Conservation (phyloP, 1,140 invertebrate species). For the Gonatopus flavifemur region DNA sequence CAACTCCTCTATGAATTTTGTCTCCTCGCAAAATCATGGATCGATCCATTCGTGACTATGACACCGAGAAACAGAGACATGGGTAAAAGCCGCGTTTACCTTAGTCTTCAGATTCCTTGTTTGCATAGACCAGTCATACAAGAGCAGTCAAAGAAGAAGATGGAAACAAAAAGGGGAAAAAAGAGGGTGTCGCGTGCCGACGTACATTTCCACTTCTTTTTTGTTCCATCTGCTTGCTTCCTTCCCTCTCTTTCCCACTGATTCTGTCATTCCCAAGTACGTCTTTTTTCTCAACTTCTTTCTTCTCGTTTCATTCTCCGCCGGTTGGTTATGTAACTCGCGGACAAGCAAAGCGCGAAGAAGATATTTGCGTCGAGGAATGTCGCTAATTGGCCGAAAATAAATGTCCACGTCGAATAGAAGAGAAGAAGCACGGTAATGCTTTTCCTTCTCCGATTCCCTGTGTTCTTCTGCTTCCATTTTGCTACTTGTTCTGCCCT, state of each 20-base stretch:
- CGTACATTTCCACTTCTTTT: background rate
- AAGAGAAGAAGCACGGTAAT: conserved; percentile 22
- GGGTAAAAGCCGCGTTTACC: too few relatives aligned
- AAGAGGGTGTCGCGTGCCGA: conserved; percentile 28
- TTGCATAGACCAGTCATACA: too few relatives aligned
- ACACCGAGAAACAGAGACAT: too few relatives aligned
- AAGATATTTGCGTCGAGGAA: conserved; percentile 45
- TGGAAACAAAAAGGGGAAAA: too few relatives aligned
- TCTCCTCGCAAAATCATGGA: too few relatives aligned
- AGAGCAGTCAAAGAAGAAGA: too few relatives aligned
- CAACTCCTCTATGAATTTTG: too few relatives aligned
- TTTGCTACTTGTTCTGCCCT: background rate
- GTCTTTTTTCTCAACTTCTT: too few relatives aligned
- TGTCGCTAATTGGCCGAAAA: conserved; percentile 52
- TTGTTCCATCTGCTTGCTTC: conserved; percentile 2
- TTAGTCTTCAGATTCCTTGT: too few relatives aligned
- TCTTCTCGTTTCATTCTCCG: conserved; percentile 36
- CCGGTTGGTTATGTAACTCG: conserved; percentile 44
- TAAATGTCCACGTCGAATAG: conserved; percentile 42
- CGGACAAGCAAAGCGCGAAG: conserved; percentile 27
- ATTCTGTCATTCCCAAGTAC: too few relatives aligned
- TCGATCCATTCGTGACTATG: too few relatives aligned
- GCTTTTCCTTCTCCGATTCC: conserved; percentile 4
- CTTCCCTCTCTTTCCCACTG: too few relatives aligned
- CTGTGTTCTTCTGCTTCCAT: background rate